Base-by-base conservation (phyloP, 1,140 invertebrate species). In the Sitobion miscanthi region DNA sequence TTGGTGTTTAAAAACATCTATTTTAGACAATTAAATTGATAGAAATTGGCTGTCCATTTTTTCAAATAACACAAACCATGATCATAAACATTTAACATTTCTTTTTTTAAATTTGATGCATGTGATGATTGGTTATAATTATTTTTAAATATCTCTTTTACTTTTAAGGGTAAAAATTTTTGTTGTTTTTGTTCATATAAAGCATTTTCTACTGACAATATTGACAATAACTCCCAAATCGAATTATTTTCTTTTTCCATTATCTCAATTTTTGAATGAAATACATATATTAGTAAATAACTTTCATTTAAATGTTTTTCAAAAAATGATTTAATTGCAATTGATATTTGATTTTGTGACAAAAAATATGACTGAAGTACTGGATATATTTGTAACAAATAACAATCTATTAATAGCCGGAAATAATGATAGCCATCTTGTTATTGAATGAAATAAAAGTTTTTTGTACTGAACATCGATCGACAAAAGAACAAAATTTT, bases 271-370 rank as follows among this genome's bases (percentile, higher is more conserved):
- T 82, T 82, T 82, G 77, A 82, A 82, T 82, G 77, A 38, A 82
- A 82, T 83, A 83, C 35, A 83, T 83, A 83, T 20, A 83, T 83
- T 83, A 42, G 77, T 83, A 35, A 83, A 83, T 83, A 38, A 83
- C 77, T 83, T 83, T 83, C 77, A 83, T 83, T 83, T 83, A 83
- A 83, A 21, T 35, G 77, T 42, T 83, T 83, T 83, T 42, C 77
- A 83, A 83, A 83, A 83, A 42, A 83, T 83, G n/a, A 83, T 83
- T 83, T 83, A 83, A 83, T 83, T 83, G n/a, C 77, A 42, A 83
- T 83, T 5, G 77, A 35, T 83, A 83, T 83, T 83, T 83, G 77
- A 83, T 83, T 83, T 83, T 83, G 77, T 23, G 35, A 83, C 77
- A 38, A 83, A 83, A 83, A 42, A 83, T 38, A 42, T 83, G 35